Evolutionary conservation across 2,888 invertebrate species (phyloP).

Genomic region (Alviniconcha strummeri): DNA sequence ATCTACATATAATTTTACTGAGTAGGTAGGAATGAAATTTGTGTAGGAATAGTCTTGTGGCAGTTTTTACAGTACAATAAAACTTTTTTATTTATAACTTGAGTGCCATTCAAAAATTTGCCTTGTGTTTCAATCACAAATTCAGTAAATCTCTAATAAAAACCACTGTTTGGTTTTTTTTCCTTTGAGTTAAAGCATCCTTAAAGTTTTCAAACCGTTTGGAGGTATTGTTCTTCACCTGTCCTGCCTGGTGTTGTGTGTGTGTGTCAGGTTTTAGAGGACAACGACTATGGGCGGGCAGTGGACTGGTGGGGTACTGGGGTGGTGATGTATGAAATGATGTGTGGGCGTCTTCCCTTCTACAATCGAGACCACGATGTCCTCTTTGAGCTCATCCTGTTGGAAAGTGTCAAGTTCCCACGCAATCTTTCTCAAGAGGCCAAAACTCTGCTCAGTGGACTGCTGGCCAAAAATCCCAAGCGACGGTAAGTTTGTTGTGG

Average conservation of each 20-base stretch:
- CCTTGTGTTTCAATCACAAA: too few relatives aligned
- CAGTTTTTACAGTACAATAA: too few relatives aligned
- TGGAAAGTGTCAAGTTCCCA: slow-evolving; percentile 94
- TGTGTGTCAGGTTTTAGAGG: slow-evolving; percentile 81
- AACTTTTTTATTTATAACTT: too few relatives aligned
- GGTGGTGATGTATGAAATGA: slow-evolving; percentile 99
- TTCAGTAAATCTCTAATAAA: too few relatives aligned
- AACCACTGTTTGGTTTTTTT: too few relatives aligned
- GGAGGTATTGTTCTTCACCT: too few relatives aligned
- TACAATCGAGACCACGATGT: slow-evolving; percentile 97
- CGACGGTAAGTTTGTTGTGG: slow-evolving; percentile 76
- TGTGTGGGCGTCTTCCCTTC: slow-evolving; percentile 98
- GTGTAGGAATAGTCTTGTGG: too few relatives aligned
- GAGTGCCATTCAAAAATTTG: too few relatives aligned
- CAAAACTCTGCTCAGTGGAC: slow-evolving; percentile 88
- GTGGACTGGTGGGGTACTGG: slow-evolving; percentile 99
- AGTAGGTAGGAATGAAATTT: too few relatives aligned
- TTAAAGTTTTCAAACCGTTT: too few relatives aligned
- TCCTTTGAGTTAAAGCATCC: too few relatives aligned
- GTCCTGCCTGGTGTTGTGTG: background rate
- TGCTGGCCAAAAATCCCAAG: slow-evolving; percentile 93
- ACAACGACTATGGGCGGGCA: slow-evolving; percentile 95
- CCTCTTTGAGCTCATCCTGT: slow-evolving; percentile 94
- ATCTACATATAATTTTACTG: too few relatives aligned
- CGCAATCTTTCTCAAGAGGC: slow-evolving; percentile 90